Conservation (phyloP, 2,888 invertebrate genomes). For the Elysia crispata region DNA sequence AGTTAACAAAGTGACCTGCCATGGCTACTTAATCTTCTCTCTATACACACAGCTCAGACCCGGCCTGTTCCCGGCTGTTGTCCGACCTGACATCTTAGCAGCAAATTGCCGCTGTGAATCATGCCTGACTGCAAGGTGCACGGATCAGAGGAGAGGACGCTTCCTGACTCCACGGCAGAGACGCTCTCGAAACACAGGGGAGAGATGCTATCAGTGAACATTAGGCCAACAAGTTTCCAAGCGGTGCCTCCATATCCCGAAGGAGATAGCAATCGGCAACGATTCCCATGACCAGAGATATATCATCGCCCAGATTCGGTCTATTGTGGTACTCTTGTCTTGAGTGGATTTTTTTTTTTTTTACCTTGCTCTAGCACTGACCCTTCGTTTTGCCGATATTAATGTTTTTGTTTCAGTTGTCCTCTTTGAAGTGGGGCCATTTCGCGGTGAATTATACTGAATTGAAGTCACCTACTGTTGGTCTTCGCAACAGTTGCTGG, state of each 20-base stretch:
- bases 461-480: too few species aligned
- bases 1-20: too few species aligned
- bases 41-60: too few species aligned
- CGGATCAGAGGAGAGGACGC: not conserved
- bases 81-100: not conserved
- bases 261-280: constrained; percentile 10
- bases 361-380: too few species aligned
- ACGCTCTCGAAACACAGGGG: not conserved
- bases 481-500: too few species aligned
- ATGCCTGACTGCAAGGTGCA: not conserved
- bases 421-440: too few species aligned
- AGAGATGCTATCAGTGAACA: constrained; percentile 25
- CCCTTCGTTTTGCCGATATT: too few species aligned
- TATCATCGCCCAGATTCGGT: too few species aligned
- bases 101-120: constrained; percentile 16
- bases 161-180: not conserved
- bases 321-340: not conserved
- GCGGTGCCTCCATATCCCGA: not conserved
- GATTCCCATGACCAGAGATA: not conserved
- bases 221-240: constrained; percentile 27
- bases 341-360: too few species aligned
- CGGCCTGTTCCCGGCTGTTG: too few species aligned
- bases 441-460: constrained; percentile 4
- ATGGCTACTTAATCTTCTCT: too few species aligned
- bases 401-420: too few species aligned